phyloP scores from a whole-genome alignment of 2,113 vertebrate genomes.

The Muscicapa adusta region DNA sequence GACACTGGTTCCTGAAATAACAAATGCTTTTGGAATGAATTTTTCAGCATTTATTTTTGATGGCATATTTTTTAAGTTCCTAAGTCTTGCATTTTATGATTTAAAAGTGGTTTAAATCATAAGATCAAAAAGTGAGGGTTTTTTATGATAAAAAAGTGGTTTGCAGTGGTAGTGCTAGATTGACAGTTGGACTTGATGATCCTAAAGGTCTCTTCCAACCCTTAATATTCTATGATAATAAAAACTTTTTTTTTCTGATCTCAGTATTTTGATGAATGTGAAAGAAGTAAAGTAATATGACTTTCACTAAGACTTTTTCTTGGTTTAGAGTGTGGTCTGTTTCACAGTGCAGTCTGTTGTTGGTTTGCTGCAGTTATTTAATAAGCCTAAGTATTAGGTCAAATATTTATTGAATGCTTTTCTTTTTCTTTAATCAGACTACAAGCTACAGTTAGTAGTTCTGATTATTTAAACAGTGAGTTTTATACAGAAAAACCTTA shows the following conservation, averaged over 20 bases:
- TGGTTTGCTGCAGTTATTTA: not conserved
- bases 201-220: not conserved
- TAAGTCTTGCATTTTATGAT: not conserved
- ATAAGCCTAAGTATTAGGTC: not conserved
- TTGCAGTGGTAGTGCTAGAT: not conserved
- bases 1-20: not conserved
- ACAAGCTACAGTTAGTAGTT: not conserved
- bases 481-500: not conserved
- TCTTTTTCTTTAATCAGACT: not conserved
- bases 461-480: not conserved
- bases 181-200: not conserved
- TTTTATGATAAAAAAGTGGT: not conserved
- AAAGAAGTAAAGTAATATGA: not conserved
- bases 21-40: not conserved
- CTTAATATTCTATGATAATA: not conserved
- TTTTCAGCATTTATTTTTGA: not conserved
- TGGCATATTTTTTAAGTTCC: not conserved
- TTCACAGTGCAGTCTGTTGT: not conserved
- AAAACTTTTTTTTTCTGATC: not conserved
- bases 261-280: not conserved
- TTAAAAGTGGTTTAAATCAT: not conserved
- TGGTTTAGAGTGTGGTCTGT: not conserved
- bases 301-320: not conserved
- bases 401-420: not conserved
- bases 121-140: too few species aligned